Evolutionary conservation across 2,113 vertebrate genomes (phyloP), one percentile per base, ranked within the genome.

Genomic region (Sylvilagus bachmani): DNA sequence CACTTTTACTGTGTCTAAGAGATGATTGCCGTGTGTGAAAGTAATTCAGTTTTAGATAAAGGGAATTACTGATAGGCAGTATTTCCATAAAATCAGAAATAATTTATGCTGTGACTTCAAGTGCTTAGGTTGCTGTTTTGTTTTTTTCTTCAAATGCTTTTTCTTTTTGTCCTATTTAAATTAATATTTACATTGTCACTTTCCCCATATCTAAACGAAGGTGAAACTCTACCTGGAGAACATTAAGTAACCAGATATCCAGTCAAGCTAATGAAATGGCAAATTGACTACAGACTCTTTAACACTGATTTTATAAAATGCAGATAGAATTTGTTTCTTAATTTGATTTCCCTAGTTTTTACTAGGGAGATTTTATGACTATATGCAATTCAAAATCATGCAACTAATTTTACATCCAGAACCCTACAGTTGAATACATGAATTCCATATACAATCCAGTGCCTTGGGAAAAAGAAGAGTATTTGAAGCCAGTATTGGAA

Each of bases 391-490:
- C 86, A 89, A 92, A 92, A 83, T 12, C 21, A 44, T 92, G 21
- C 53, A 89, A 94, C 95, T 96, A 86, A 51, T 71, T 97, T 97
- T 86, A 79, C 91, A 70, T 95, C 27, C 96, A 99, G 99, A 99
- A 99, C 96, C 99, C 99, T 94, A 97, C 98, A 33, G 98, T 95
- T 12, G 98, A 98, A 0, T 98, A 95, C 93, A 97, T 99, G 96
- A 95, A 66, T 78, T 98, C 97, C 49, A 84, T 99, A 66, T 97
- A 96, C 21, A 98, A 94, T 27, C 97, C 98, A 2, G 94, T 98
- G 93, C 99, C 99, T 31, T 99, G 99, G 99, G 98, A 99, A 51
- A 98, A 98, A 77, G 99, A 99, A 17, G 98, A 99, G 17, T 99
- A 99, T 97, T 98, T 99, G 97, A 99, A 98, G 93, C 99, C 99